Percentiles rank a stretch among this genome's conserved stretches.
phyloP scores from a whole-genome alignment of 2,888 invertebrate species.

The Mylabris sibirica region DNA sequence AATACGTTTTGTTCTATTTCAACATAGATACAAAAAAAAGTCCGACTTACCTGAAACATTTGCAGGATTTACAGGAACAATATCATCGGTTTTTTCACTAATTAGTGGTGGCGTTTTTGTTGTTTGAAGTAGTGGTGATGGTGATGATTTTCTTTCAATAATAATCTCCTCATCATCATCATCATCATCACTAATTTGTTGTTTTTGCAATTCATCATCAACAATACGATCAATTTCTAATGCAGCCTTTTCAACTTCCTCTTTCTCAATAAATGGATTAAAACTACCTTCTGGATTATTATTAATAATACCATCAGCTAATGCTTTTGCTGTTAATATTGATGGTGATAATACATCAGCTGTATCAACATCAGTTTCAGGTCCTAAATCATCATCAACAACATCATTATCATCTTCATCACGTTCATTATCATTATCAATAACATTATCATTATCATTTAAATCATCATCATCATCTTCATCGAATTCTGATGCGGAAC shows the following conservation, averaged over 20 bases:
- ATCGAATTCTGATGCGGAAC: constrained; percentile 47
- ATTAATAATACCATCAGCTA: constrained; percentile 54
- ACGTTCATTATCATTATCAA: constrained; percentile 60
- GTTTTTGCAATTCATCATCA: constrained; percentile 44
- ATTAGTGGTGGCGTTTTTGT: neutral
- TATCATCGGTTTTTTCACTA: neutral
- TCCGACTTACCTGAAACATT: neutral
- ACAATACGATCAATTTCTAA: constrained; percentile 45
- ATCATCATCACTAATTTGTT: constrained; percentile 32
- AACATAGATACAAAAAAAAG: neutral
- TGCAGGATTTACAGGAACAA: neutral
- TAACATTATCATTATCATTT: constrained; percentile 79
- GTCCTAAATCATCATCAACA: constrained; percentile 70
- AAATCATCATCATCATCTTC: constrained; percentile 72
- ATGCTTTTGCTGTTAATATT: constrained; percentile 53
- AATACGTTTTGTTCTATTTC: constrained; percentile 25
- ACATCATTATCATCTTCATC: constrained; percentile 57
- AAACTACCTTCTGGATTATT: constrained; percentile 36
- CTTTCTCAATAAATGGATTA: constrained; percentile 43
- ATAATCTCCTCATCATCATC: neutral
- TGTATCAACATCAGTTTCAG: constrained; percentile 79
- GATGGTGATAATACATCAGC: constrained; percentile 62
- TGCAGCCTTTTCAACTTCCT: constrained; percentile 47
- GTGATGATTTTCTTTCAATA: neutral
- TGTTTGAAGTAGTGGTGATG: neutral